A percentile compares a stretch with the other conserved stretches of the same genome.
Evolutionary conservation across 2,113 vertebrate species (phyloP).

Genomic region (Periophthalmodon schlosseri): DNA sequence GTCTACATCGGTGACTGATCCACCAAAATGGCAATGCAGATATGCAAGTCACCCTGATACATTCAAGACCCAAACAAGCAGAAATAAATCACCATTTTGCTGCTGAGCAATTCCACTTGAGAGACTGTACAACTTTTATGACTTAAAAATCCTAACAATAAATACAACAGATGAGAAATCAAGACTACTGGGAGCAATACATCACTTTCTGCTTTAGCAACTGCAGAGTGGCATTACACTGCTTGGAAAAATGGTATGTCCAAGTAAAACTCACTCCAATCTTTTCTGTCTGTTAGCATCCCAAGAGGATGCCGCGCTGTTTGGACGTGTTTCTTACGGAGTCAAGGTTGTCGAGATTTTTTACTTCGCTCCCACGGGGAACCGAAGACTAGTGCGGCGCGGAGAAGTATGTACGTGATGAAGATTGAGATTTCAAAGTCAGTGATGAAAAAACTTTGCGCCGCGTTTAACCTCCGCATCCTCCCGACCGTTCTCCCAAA

Average conservation of each 20-base stretch:
- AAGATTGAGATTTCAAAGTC: conserved; percentile 25
- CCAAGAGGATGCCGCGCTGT: conserved; percentile 12
- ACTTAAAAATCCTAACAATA: conserved; percentile 43
- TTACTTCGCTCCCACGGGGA: conserved; percentile 3
- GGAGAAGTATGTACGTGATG: conserved; percentile 20
- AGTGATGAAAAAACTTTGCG: conserved; percentile 4
- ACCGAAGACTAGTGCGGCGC: not conserved
- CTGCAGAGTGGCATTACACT: conserved; percentile 2
- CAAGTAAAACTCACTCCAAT: conserved; percentile 19
- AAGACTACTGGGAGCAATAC: conserved; percentile 27
- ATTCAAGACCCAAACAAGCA: not conserved
- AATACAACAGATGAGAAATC: conserved; percentile 15
- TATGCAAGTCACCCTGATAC: not conserved
- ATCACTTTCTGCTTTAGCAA: conserved; percentile 15
- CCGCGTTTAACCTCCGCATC: conserved; percentile 12
- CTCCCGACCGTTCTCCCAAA: conserved; percentile 13
- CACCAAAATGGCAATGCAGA: too few species aligned
- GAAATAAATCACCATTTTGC: not conserved
- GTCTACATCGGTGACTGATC: not conserved
- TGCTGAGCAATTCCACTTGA: conserved; percentile 11
- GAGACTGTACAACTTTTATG: conserved; percentile 48
- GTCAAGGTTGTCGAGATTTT: conserved; percentile 12
- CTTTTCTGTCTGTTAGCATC: conserved; percentile 15
- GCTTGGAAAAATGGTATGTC: conserved; percentile 18
- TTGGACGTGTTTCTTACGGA: conserved; percentile 24